These are phyloP conservation scores for Ceyx cyanopectus DNA, from an alignment of 2,113 vertebrate genomes.

Conservation along the genomic window DNA sequence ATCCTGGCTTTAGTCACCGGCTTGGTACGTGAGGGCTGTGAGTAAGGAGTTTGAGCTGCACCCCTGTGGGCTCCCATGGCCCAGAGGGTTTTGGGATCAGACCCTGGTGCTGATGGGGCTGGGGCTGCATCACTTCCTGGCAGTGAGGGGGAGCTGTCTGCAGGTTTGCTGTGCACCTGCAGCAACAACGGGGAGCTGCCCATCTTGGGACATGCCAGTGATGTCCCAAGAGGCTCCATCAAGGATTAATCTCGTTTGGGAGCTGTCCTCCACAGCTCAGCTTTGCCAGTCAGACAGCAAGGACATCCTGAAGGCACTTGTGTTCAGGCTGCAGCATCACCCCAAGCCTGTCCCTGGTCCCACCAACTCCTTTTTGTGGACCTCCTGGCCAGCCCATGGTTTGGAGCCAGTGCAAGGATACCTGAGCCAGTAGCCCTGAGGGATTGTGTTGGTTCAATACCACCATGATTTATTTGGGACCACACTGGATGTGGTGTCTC, in stretches of 20 bases:
- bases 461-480: background rate
- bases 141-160: fast-evolving
- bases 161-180: background rate
- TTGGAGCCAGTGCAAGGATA: background rate
- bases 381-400: background rate
- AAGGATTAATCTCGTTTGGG: fast-evolving
- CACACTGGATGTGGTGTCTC: fast-evolving
- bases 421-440: background rate
- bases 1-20: conserved; percentile 25
- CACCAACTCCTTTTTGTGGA: background rate
- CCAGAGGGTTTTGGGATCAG: background rate
- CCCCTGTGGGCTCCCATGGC: background rate
- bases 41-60: background rate
- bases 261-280: fast-evolving
- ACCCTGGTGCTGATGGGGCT: fast-evolving
- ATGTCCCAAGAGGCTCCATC: background rate
- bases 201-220: fast-evolving
- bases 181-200: background rate
- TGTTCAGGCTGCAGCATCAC: background rate
- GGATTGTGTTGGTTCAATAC: background rate
- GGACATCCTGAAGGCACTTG: fast-evolving
- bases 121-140: background rate
- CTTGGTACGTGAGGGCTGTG: conserved; percentile 54
- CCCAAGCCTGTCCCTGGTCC: fast-evolving
- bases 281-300: background rate